Base-by-base conservation (phyloP, 2,113 vertebrate species). In the Anas platyrhynchos region DNA sequence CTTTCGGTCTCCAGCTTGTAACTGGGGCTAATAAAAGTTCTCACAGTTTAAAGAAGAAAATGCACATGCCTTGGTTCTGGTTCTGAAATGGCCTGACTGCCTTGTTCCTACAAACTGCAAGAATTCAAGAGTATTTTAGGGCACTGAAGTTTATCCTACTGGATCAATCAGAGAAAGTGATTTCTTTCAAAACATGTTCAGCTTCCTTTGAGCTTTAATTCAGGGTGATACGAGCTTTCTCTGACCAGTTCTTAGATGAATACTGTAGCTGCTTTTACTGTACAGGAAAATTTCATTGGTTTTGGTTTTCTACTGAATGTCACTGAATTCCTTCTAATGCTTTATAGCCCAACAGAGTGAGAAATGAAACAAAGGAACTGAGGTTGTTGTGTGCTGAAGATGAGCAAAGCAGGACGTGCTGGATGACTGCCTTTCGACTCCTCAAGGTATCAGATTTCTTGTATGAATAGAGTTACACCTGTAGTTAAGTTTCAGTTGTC, bases 391-490 rank as follows among this genome's bases (percentile, higher is more conserved):
- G 99, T 95, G 99, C 99, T 1, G 99, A 99, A 79, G 99, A 99
- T 4, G 99, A 99, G 76, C 99, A 99, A 95, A 98, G 98, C 97
- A 98, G 99, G 43, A 98, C 98, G 0, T 99, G 99, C 97, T 99
- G 99, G 99, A 98, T 99, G 98, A 99, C 98, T 1, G 99, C 99
- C 2, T 99, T 99, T 97, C 97, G 99, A 89, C 98, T 99, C n/a
- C 98, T 99, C 86, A 99, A 99, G 99, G 99, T 99, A 98, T 62
- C 29, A 46, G 17, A 59, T 74, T 79, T 18, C 16, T 61, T 63
- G 0, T 46, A 61, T 56, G 17, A 56, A 61, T 38, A 82, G 61
- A 89, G 13, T 48, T 91, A 41, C 11, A 41, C 32, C 11, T 90
- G 1, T 18, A 36, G 38, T 80, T 61, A 80, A 77, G 18, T 80